These are phyloP conservation scores for Myotis lucifugus DNA, from an alignment of 2,113 vertebrate species.

Conservation along the genomic window DNA sequence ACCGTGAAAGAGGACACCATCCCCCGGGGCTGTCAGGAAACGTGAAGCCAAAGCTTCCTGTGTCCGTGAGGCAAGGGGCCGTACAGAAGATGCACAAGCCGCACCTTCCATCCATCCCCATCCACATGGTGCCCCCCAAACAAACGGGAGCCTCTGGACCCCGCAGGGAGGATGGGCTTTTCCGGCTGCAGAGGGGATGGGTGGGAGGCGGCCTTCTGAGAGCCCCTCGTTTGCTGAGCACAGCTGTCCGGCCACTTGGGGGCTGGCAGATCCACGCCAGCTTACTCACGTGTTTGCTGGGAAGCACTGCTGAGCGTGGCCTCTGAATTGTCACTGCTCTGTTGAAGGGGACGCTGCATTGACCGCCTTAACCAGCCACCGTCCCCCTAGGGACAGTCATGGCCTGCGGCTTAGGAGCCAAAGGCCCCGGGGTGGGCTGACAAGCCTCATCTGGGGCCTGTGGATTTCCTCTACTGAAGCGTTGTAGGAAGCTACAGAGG, in stretches of 20 bases:
- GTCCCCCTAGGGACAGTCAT: background rate
- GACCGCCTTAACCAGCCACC: background rate
- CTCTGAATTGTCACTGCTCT: background rate
- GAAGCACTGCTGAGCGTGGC: accelerated
- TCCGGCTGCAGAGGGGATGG: background rate
- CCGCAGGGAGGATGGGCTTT: accelerated
- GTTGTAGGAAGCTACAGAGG: background rate
- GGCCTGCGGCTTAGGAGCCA: background rate
- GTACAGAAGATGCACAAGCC: background rate
- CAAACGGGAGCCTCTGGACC: background rate
- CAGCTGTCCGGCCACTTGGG: background rate
- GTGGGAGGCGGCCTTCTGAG: background rate
- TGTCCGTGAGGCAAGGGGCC: background rate
- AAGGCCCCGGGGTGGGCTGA: accelerated
- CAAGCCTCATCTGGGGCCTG: background rate
- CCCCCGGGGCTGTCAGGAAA: background rate
- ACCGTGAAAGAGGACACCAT: background rate
- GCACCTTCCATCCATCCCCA: accelerated
- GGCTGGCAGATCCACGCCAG: background rate
- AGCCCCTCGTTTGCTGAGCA: background rate
- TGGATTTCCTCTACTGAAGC: background rate
- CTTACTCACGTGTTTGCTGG: background rate
- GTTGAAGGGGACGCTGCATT: background rate
- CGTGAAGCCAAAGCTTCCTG: background rate
- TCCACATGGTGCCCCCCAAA: accelerated